Base-by-base conservation (phyloP, 2,113 vertebrate genomes). In the Recurvirostra avosetta region DNA sequence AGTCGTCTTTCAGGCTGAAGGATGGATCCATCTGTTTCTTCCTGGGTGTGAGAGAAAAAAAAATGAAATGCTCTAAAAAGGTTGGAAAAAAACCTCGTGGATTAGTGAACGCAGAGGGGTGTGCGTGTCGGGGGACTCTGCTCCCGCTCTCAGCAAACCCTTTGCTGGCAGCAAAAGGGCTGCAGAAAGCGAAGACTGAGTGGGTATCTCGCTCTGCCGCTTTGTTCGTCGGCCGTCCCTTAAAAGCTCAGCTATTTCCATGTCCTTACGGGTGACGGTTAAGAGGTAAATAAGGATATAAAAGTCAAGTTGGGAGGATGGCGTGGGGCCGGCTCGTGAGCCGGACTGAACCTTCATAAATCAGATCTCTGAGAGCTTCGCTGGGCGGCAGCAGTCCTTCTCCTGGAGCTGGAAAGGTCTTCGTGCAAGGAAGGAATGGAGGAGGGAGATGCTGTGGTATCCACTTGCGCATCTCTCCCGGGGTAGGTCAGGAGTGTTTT, bases 11-110 rank as follows among this genome's bases (percentile, higher is more conserved):
- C 58, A 50, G 85, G 45, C 53, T 5, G n/a, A 59, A 90, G 87
- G 78, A 67, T 79, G 81, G 84, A 55, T 88, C 94, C 94, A 91
- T 96, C 96, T 97, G 94, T 91, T 95, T 73, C 89, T 61, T 93
- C 58, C 62, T 73, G 29, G 29, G 53, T 21, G 25, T 74, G 85
- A 92, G 84, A 66, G 94, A 38, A 36, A 15, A 26, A 26, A 8
- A 45, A 45, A 45, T 19, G 17, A 36, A 12, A 27, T 8, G 25
- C 61, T 40, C 9, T 36, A 9, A 36, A 56, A 67, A 41, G 8
- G 34, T 22, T 47, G 78, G 52, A 47, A 50, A 71, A 50, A 71
- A 58, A 53, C 25, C 25, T 68, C 27, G 1, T 71, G 55, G 77
- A 14, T 38, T 77, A 67, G 34, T 2, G 40, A 15, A 11, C 4